These are phyloP conservation scores for Loripinus fragilis DNA, from an alignment of 2,888 invertebrate genomes.

Conservation along the genomic window DNA sequence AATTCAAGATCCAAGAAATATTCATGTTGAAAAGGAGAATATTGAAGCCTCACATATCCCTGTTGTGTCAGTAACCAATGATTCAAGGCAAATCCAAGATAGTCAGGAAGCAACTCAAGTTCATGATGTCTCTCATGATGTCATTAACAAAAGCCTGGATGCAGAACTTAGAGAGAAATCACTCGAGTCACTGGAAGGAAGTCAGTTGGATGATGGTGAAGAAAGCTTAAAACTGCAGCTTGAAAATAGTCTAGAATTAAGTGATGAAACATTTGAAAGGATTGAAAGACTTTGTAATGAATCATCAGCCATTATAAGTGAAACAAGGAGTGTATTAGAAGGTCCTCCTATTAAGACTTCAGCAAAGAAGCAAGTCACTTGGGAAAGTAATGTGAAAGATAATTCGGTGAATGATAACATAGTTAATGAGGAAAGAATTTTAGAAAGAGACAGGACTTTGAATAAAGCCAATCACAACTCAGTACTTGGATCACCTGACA, in stretches of 20 bases:
- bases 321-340: background rate
- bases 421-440: background rate
- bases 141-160: background rate
- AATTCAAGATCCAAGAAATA: too few relatives aligned
- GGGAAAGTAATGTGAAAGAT: constrained; percentile 32
- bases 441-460: background rate
- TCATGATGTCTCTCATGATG: background rate
- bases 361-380: constrained; percentile 34
- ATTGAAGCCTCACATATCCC: too few relatives aligned
- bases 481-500: background rate
- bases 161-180: background rate
- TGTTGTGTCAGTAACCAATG: too few relatives aligned
- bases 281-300: background rate
- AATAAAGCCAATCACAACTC: background rate
- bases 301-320: background rate
- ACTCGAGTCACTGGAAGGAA: background rate
- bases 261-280: constrained; percentile 6
- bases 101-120: too few relatives aligned
- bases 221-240: background rate
- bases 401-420: constrained; percentile 18
- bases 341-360: background rate
- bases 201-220: background rate
- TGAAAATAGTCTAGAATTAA: background rate
- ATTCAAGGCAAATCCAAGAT: too few relatives aligned
- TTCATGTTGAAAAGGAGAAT: too few relatives aligned